Evolutionary conservation across 1,140 invertebrate species (phyloP), one percentile per base, ranked within the genome.

Genomic region (Lordiphosa stackelbergi): DNA sequence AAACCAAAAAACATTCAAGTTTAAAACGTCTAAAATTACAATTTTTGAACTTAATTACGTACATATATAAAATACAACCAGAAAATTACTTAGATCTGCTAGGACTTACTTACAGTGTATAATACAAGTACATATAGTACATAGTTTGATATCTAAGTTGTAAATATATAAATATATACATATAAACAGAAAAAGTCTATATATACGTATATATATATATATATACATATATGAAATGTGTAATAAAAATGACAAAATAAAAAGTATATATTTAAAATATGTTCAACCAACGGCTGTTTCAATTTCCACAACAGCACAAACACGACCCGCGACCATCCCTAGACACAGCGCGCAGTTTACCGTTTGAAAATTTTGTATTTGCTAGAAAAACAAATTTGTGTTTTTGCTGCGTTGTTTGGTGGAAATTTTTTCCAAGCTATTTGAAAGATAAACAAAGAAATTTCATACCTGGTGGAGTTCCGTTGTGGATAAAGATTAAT

Each of bases 241-340:
- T 83, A 83, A 83, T 81, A 66, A 81, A 46, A 31, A 31, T 31
- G 28, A 31, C 28, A 24, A 46, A 83, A 69, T 60, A 66, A 74
- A 84, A 84, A 72, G 66, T 62, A 83, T 83, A 85, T 85, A 85
- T 85, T 85, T 85, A 73, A 85, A 85, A 73, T 58, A 69, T 63
- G 69, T 69, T 61, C 60, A 68, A 31, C 28, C 7, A 31, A 31
- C 28, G 28, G 28, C 7, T 2, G 28, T 31, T 31, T 47, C 36
- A 48, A 10, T 8, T 24, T 4, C 1, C 4, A 24, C 0, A 5
- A 24, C 22, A 24, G 4, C 22, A 24, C 22, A 24, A 6, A 5
- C 22, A 24, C 22, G 22, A 3, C 4, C 0, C 22, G 4, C 19
- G 22, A 6, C 1, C 22, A 24, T 24, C 22, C 22, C 22, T 24